A percentile compares a stretch with the other conserved stretches of the same genome.
Conservation (phyloP, 2,113 vertebrate genomes). For the Cynopterus brachyotis region DNA sequence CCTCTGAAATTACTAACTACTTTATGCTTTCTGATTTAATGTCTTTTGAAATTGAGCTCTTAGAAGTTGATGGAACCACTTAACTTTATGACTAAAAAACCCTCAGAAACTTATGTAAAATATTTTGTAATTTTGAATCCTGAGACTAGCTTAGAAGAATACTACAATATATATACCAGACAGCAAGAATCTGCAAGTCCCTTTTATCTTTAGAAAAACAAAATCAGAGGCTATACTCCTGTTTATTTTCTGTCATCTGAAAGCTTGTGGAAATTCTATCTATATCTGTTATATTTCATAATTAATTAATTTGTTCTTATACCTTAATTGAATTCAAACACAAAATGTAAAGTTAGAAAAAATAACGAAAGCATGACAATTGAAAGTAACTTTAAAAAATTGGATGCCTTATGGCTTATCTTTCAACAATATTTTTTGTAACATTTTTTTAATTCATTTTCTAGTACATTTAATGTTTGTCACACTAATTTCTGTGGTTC, state of each 20-base stretch:
- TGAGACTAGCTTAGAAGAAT: background rate
- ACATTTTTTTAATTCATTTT: background rate
- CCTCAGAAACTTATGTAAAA: background rate
- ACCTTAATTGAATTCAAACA: background rate
- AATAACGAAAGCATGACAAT: background rate
- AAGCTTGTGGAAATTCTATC: background rate
- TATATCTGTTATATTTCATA: background rate
- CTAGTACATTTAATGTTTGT: background rate
- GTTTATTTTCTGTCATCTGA: background rate
- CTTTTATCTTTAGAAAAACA: slow-evolving; percentile 26
- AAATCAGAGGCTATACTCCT: background rate
- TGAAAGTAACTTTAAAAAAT: background rate
- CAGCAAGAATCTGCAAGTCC: background rate
- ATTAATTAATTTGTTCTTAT: background rate
- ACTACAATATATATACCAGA: background rate
- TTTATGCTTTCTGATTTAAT: slow-evolving; percentile 57
- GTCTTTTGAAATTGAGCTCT: slow-evolving; percentile 48
- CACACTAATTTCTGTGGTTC: background rate
- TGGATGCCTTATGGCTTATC: background rate
- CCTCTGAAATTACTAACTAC: slow-evolving; percentile 33
- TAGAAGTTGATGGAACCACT: slow-evolving; percentile 20
- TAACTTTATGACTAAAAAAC: slow-evolving; percentile 51
- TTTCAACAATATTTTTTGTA: background rate
- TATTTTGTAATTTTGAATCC: background rate
- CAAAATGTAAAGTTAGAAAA: background rate